Base-by-base conservation (phyloP, 2,888 invertebrate genomes). In the Lamellibrachia satsuma region DNA sequence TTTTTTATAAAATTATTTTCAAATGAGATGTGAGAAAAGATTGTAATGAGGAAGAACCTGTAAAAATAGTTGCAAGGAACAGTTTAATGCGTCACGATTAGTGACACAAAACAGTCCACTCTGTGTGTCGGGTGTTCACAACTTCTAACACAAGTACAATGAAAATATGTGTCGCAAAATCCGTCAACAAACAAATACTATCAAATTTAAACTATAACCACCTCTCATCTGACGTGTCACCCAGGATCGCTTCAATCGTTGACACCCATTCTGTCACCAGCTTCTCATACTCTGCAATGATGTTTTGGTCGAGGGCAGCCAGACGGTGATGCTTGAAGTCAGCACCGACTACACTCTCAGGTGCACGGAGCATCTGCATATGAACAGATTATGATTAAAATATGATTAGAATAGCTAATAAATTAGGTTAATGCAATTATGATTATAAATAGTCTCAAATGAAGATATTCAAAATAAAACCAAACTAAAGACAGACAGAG, bases 201-300 rank as follows among this genome's bases (percentile, higher is more conserved):
- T 9, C 6, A 92, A n/a, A 39, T 8, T 27, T 15, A n/a, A 91
- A 51, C 22, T 75, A 75, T 75, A 11, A 22, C 90, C 94, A 96
- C 96, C 96, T 96, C 94, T 96, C 96, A 95, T 96, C 96, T 91
- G 96, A 94, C 39, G 95, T 95, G 92, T 96, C 96, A 91, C 94
- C 94, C 6, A 96, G 94, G 91, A 96, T 95, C 15, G 95, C 94
- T 93, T 96, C 96, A 92, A 96, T 96, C 52, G 96, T 96, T 92
- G 94, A 95, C 94, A 96, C 96, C 96, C 96, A 96, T 92, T 96
- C 96, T 92, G 94, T 94, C 6, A 96, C 95, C 90, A 96, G 94
- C 90, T 96, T 95, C 93, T 96, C 96, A 95, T 96, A 96, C 92
- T 96, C 95, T 93, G 94, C 93, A 52, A 96, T 95, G 90, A 96